Base-by-base conservation (phyloP, 2,797 vertebrate species). In the Heterohyrax brucei region DNA sequence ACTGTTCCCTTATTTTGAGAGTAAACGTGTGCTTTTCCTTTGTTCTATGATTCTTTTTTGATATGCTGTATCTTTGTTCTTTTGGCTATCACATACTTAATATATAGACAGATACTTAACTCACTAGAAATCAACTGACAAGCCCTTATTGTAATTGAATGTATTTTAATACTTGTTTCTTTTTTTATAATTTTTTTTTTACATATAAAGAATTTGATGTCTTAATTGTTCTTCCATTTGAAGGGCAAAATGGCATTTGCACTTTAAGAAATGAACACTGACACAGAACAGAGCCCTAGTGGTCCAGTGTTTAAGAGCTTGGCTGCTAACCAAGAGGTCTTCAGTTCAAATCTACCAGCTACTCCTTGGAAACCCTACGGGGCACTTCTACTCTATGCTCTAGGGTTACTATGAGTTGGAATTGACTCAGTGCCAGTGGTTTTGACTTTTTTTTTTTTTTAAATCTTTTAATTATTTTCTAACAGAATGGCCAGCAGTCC, bases 401-500 rank as follows among this genome's bases (percentile, higher is more conserved):
- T 56, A 56, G 53, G 53, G 53, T 56, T 16, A 16, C 53, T 56
- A 16, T 56, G 13, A 56, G 53, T 56, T 56, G 53, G 53, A 56
- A 56, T 56, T 16, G 18, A 56, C 53, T 56, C 12, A 13, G 18
- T 16, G 53, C 3, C 53, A 56, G 18, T 56, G 5, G 53, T 12
- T 56, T 56, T 56, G 53, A 16, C 18, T 14, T 56, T 56, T 56
- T 56, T 53, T 7, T 53, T 56, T 56, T 14, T 14, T 4, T 73
- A 87, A 44, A 66, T 39, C 48, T 88, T 89, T 26, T 62, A 85
- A 83, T 95, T 96, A 95, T 97, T 93, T 98, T 98, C 78, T 92
- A 80, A 26, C 96, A 99, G 99, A 96, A 99, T 99, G 98, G 98
- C 98, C 77, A 90, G 93, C 90, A 95, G 50, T 95, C 96, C 97